Percentiles rank a stretch among this genome's conserved stretches.
Evolutionary conservation across 2,888 invertebrate species (phyloP).

Genomic region (Drosophila bunnanda): DNA sequence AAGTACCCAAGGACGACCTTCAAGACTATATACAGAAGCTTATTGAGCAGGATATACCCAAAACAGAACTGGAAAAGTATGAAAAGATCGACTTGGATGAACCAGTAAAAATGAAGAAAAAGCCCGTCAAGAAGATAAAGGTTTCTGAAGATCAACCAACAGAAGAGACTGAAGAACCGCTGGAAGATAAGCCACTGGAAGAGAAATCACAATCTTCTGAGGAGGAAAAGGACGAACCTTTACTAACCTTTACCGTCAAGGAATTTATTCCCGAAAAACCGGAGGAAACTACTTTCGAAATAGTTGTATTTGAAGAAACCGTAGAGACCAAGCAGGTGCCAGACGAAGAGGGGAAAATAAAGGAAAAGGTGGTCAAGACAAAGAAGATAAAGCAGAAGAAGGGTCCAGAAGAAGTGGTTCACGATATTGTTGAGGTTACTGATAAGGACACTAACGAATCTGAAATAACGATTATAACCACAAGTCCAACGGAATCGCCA

Average conservation of each 20-base stretch:
- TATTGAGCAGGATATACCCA: constrained; percentile 84
- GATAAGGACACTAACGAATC: constrained; percentile 83
- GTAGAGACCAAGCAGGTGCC: constrained; percentile 75
- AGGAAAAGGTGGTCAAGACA: constrained; percentile 82
- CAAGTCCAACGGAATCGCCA: constrained; percentile 44
- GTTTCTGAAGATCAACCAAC: constrained; percentile 55
- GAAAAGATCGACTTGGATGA: constrained; percentile 84
- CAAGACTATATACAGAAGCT: constrained; percentile 83
- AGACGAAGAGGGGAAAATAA: constrained; percentile 79
- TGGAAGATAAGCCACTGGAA: constrained; percentile 33
- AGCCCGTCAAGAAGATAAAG: constrained; percentile 55
- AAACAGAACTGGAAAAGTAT: constrained; percentile 84
- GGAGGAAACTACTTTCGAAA: constrained; percentile 57
- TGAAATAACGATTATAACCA: constrained; percentile 81
- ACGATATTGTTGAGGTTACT: constrained; percentile 85
- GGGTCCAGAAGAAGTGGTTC: constrained; percentile 84
- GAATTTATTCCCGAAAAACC: constrained; percentile 61
- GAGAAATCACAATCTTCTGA: constrained; percentile 21
- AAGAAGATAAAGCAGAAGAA: constrained; percentile 82
- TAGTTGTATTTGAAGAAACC: constrained; percentile 76
- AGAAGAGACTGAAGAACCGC: constrained; percentile 55
- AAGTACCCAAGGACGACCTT: constrained; percentile 83
- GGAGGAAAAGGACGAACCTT: constrained; percentile 43
- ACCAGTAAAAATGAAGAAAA: constrained; percentile 81
- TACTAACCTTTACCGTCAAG: constrained; percentile 47